These are phyloP conservation scores for Drosophila grimshawi DNA, from an alignment of 1,140 invertebrate genomes.

Conservation along the genomic window DNA sequence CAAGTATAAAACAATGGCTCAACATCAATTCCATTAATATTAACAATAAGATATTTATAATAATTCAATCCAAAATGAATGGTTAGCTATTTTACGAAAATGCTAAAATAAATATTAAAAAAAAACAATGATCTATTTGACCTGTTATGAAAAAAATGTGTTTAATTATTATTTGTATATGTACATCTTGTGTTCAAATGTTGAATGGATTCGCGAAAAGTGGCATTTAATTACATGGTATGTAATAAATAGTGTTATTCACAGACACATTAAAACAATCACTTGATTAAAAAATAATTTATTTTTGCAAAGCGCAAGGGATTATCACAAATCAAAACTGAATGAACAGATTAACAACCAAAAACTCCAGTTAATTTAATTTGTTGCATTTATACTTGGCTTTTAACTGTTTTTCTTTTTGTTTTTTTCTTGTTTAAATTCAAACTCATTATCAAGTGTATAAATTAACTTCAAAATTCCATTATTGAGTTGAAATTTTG, in stretches of 20 bases:
- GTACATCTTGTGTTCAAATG: neutral
- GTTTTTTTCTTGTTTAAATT: no score
- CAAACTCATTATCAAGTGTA: no score
- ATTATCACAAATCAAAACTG: no score
- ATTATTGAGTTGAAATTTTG: neutral
- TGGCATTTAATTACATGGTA: neutral
- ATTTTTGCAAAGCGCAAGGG: no score
- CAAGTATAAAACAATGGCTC: constrained; percentile 51
- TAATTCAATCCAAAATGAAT: constrained; percentile 13
- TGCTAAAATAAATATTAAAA: neutral
- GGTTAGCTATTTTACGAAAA: constrained; percentile 11
- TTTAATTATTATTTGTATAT: neutral
- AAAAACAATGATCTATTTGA: constrained; percentile 17
- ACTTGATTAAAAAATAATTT: neutral
- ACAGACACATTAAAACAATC: neutral
- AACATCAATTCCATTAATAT: constrained; percentile 45
- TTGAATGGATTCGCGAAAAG: neutral
- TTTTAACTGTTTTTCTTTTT: no score
- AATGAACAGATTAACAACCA: no score
- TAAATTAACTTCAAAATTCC: no score
- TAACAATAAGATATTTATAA: constrained; percentile 29
- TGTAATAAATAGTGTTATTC: neutral
- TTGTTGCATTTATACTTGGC: no score
- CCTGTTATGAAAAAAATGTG: neutral
- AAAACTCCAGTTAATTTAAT: no score